Evolutionary conservation across 2,113 vertebrate species (phyloP).

Genomic region (Sylvietta virens): DNA sequence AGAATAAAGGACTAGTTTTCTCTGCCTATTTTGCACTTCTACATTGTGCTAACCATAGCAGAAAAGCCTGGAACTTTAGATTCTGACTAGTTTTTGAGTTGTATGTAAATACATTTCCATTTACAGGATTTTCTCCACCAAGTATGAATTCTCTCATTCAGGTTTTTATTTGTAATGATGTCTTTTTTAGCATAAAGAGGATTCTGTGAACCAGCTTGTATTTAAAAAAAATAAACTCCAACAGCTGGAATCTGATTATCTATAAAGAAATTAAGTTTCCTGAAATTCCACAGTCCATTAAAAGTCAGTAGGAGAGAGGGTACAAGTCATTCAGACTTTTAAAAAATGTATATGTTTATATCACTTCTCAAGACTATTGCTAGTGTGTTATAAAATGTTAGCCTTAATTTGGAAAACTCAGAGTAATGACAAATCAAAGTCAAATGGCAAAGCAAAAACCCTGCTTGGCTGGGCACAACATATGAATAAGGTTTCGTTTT

Average conservation of each 20-base stretch:
- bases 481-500: background rate
- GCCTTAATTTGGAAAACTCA: background rate
- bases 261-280: background rate
- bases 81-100: background rate
- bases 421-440: background rate
- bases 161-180: background rate
- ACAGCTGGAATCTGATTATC: background rate
- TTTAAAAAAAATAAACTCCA: background rate
- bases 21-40: background rate
- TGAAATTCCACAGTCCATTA: background rate
- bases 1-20: background rate
- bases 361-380: background rate
- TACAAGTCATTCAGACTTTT: rapidly evolving
- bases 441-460: background rate
- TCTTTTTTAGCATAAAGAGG: background rate
- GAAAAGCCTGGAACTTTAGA: background rate
- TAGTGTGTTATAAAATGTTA: background rate
- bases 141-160: background rate
- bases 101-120: background rate
- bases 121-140: background rate
- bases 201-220: background rate
- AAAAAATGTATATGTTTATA: too few species aligned
- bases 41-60: background rate
- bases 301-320: background rate
- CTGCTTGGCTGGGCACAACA: background rate